phyloP scores from a whole-genome alignment of 2,888 invertebrate genomes.

The Augiades crinisus region DNA sequence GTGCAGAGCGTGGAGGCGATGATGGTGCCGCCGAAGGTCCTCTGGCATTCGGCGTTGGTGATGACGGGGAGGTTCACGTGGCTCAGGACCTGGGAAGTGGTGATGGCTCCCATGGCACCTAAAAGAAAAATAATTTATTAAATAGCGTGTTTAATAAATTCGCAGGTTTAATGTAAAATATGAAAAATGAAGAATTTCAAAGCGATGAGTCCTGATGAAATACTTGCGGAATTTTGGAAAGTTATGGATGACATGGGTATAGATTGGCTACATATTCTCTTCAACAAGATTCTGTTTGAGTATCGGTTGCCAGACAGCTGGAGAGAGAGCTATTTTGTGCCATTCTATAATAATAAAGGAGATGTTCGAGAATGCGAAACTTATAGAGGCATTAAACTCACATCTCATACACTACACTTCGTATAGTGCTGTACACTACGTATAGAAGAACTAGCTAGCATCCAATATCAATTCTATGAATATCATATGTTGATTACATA shows the following conservation, averaged over 20 bases:
- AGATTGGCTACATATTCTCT: neutral
- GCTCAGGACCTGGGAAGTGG: conserved; percentile 45
- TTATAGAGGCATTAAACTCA: conserved; percentile 29
- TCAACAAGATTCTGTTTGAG: neutral
- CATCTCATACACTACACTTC: conserved; percentile 27
- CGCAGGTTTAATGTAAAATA: too few relatives aligned
- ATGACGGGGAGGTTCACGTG: conserved; percentile 43
- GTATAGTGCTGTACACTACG: too few relatives aligned
- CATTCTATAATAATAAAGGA: conserved; percentile 30
- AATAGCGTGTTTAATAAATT: too few relatives aligned
- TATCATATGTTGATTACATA: too few relatives aligned
- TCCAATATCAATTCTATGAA: too few relatives aligned
- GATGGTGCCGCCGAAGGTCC: too few relatives aligned
- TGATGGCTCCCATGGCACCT: too few relatives aligned
- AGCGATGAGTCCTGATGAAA: neutral
- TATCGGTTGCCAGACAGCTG: conserved; percentile 10
- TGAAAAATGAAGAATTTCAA: neutral
- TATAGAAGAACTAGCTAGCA: too few relatives aligned
- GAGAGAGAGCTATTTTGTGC: conserved; percentile 21
- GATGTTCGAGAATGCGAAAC: conserved; percentile 24
- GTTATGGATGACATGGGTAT: neutral
- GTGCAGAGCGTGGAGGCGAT: too few relatives aligned
- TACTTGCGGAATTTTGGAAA: neutral
- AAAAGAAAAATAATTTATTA: too few relatives aligned
- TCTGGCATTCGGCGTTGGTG: too few relatives aligned